A percentile compares a stretch with the other conserved stretches of the same genome.
Evolutionary conservation across 2,797 vertebrate species (phyloP).

Genomic region (Thaleichthys pacificus): DNA sequence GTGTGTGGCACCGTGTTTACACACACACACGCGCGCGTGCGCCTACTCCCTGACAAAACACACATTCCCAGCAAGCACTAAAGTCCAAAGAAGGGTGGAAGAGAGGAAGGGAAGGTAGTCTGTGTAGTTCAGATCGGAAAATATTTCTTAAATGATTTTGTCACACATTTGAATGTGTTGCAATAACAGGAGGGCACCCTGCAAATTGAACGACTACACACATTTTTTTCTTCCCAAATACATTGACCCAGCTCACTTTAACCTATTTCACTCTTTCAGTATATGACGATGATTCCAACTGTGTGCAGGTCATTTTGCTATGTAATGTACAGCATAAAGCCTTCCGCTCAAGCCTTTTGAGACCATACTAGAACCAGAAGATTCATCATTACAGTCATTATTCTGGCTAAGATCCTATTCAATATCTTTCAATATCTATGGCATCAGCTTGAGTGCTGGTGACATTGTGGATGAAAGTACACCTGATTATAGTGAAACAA

Average conservation of each 20-base stretch:
- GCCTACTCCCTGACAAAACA: not conserved
- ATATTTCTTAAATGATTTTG: conserved; percentile 40
- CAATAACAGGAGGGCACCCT: conserved; percentile 6
- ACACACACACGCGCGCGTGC: conserved; percentile 23
- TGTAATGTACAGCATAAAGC: too few species aligned
- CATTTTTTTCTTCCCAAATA: not conserved
- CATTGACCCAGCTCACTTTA: not conserved
- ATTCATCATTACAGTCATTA: not conserved
- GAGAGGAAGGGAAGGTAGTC: conserved; percentile 29
- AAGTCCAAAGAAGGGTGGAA: conserved; percentile 16
- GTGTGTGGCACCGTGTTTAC: conserved; percentile 24
- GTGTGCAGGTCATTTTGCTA: too few species aligned
- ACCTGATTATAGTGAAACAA: conserved; percentile 42
- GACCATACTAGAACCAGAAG: not conserved
- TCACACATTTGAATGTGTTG: conserved; percentile 25
- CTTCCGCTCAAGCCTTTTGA: not conserved
- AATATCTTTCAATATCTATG: not conserved
- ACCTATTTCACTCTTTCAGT: not conserved
- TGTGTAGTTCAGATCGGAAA: not conserved
- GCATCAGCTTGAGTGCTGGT: not conserved
- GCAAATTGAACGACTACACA: conserved; percentile 33
- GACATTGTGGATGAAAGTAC: conserved; percentile 34
- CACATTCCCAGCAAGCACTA: conserved; percentile 13
- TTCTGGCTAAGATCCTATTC: not conserved
- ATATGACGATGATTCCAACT: too few species aligned